Evolutionary conservation across 2,113 vertebrate genomes (phyloP), one percentile per base, ranked within the genome.

Genomic region (Brachypteracias leptosomus): DNA sequence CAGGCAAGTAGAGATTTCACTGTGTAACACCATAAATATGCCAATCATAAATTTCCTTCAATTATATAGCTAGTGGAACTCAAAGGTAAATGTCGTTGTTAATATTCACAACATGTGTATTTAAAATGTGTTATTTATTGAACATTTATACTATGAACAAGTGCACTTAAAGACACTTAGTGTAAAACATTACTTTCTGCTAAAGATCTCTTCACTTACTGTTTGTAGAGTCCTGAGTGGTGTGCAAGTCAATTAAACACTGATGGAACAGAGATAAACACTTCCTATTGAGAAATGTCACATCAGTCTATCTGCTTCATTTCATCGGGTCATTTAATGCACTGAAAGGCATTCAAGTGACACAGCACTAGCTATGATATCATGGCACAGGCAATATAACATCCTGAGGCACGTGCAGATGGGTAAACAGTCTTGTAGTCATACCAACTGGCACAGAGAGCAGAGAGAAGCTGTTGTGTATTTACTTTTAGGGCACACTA

Each of bases 261-360:
- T 83, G 97, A 94, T 85, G 79, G 84, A 93, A 89, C 66, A 89
- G 88, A 91, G 89, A 94, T 94, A 97, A 96, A 97, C 61, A 62
- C 76, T 96, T 97, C 90, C 89, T 93, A 94, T 93, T 96, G 92
- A 95, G 96, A 95, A 96, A 95, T 88, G 93, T 94, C 96, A 96
- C 89, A 87, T 92, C 87, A 85, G 76, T 73, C 74, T 96, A 96
- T 95, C 93, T 93, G 95, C 96, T 96, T 96, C 89, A 63, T 77
- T 97, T 93, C 82, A 40, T 46, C 52, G 66, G 92, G 94, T 78
- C 93, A 85, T 68, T 92, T 75, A 68, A 76, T 70, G 82, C 49
- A 70, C 83, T 46, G 54, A 90, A 91, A 49, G 70, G 74, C 73
- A 85, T 89, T 81, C n/a, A 67, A 81, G 66, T 93, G 94, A 87